Evolutionary conservation across 1,140 invertebrate species (phyloP), one percentile per base, ranked within the genome.

Genomic region (Muscidifurax raptorellus): DNA sequence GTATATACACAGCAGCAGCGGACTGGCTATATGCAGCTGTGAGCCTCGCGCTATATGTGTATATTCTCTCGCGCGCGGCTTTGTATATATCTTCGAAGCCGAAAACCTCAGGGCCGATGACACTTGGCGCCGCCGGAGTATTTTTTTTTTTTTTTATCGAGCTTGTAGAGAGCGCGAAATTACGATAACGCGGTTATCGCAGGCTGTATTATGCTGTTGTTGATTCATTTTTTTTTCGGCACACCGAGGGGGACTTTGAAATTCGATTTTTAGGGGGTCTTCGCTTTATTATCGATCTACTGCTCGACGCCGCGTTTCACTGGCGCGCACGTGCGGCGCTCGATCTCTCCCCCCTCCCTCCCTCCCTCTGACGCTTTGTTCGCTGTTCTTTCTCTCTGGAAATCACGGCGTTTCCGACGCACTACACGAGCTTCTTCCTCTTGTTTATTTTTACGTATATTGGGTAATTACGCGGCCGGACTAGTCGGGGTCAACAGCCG

Each of bases 161-260:
- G 25, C n/a, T n/a, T n/a, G n/a, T n/a, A 52, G 66, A 25, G 80
- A 5, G 30, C 81, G 44, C 77, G 30, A 75, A 47, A 75, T 75
- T 15, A 32, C 32, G 72, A 7, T 59, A 7, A 59, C 5, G 52
- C 52, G 52, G 52, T 59, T 40, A 40, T 40, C 36, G 36, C 36
- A 40, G 7, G 36, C 10, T 40, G n/a, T n/a, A n/a, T n/a, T n/a
- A n/a, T n/a, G n/a, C n/a, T n/a, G n/a, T n/a, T n/a, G n/a, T n/a
- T n/a, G n/a, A n/a, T n/a, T n/a, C n/a, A n/a, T 40, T 40, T 9
- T 40, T 9, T 40, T 40, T 6, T 32, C 32, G 32, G 36, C 7
- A 40, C 36, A 10, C 7, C 36, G 36, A 40, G 36, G 36, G 36
- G 36, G 36, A 1, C 10, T 40, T 40, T 6, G 36, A 40, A 40